phyloP scores from a whole-genome alignment of 2,797 vertebrate species.

The Trachops cirrhosus region DNA sequence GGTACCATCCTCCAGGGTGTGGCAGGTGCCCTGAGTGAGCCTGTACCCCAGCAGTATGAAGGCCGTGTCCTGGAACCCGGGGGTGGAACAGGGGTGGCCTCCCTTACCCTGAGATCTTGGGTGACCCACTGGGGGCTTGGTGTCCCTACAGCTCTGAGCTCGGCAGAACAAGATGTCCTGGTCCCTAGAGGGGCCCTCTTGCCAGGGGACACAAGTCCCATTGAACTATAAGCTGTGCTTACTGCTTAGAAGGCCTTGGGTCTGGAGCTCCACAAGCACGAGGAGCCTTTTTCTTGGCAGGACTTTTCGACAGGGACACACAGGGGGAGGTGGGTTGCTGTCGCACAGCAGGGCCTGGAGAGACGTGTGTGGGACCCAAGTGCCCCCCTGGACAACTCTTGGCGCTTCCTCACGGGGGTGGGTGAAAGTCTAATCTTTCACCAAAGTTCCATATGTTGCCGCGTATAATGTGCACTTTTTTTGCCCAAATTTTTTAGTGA shows the following conservation, averaged over 20 bases:
- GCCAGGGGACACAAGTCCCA: neutral
- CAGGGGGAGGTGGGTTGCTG: neutral
- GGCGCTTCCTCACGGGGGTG: neutral
- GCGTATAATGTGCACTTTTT: too few relatives aligned
- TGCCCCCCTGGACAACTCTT: neutral
- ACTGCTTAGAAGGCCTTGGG: neutral
- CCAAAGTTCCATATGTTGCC: neutral
- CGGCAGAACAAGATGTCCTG: neutral
- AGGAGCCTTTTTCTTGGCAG: neutral
- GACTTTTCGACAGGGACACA: rapidly evolving
- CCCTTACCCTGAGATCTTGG: neutral
- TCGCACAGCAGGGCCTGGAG: neutral
- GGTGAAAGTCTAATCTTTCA: neutral
- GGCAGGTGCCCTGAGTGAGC: too few relatives aligned
- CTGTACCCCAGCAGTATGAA: neutral
- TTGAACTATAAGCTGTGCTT: neutral
- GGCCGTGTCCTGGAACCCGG: rapidly evolving
- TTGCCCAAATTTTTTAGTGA: too few relatives aligned
- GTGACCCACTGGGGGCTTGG: too few relatives aligned
- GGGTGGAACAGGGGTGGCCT: neutral
- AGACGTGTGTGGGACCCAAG: rapidly evolving
- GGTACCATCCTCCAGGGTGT: neutral
- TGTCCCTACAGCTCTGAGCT: neutral
- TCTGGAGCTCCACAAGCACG: neutral
- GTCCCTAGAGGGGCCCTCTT: neutral